Conservation (phyloP, 2,113 vertebrate species). For the Rhea pennata region DNA sequence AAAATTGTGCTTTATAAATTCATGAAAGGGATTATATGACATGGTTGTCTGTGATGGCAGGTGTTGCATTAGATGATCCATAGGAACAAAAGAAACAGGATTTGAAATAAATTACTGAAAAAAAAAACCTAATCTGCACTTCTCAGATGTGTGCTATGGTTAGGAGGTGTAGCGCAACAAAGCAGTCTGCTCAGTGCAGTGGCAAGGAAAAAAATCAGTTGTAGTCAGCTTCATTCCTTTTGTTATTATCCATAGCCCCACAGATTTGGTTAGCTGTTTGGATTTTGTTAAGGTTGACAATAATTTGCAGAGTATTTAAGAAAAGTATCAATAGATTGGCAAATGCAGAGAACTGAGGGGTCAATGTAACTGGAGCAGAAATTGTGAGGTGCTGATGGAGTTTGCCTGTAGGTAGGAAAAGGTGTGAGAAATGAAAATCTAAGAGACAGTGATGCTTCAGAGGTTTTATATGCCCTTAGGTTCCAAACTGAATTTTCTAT, state of each 20-base stretch:
- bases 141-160: background rate
- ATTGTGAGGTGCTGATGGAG: background rate
- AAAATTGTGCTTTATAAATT: background rate
- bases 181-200: background rate
- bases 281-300: background rate
- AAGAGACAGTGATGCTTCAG: background rate
- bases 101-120: slow-evolving; percentile 18
- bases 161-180: background rate
- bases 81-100: slow-evolving; percentile 28
- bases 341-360: background rate
- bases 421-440: background rate
- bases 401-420: background rate
- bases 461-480: background rate
- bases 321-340: background rate
- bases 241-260: background rate
- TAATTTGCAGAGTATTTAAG: background rate
- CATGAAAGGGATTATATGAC: slow-evolving; percentile 39
- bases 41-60: slow-evolving; percentile 23
- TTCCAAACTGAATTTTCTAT: background rate
- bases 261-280: background rate
- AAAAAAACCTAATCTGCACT: slow-evolving; percentile 21
- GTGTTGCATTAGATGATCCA: background rate
- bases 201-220: background rate
- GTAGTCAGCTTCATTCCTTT: background rate
- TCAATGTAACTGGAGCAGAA: background rate